Conservation (phyloP, 2,113 vertebrate species). For the Collichthys lucidus region DNA sequence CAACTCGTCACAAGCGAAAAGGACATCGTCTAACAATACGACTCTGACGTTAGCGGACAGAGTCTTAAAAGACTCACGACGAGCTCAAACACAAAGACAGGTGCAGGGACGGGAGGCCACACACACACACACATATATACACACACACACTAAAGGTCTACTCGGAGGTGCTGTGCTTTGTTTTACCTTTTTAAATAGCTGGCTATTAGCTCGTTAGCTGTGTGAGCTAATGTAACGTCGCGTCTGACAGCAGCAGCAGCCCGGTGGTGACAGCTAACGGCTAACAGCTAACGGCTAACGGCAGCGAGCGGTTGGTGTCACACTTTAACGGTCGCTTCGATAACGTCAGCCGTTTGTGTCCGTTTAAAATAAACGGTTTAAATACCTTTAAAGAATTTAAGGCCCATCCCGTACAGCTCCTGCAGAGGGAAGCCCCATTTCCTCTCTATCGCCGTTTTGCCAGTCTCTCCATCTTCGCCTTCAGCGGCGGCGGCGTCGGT, state of each 20-base stretch:
- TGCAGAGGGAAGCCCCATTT: constrained; percentile 93
- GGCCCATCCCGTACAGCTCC: constrained; percentile 92
- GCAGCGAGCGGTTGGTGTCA: background rate
- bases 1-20: constrained; percentile 5
- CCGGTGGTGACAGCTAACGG: constrained; percentile 68
- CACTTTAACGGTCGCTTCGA: background rate
- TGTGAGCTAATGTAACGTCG: constrained; percentile 25
- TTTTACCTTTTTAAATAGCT: constrained; percentile 2
- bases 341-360: fast-evolving
- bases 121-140: too few species aligned
- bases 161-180: background rate
- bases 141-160: background rate
- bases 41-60: background rate
- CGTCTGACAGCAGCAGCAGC: constrained; percentile 49
- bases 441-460: constrained; percentile 83
- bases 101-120: background rate
- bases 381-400: constrained; percentile 96
- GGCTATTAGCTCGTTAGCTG: constrained; percentile 21
- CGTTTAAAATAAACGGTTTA: background rate
- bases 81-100: background rate
- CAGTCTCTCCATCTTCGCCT: constrained; percentile 75
- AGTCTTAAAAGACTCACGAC: background rate
- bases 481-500: constrained; percentile 46
- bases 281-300: constrained; percentile 23
- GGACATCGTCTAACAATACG: background rate